Base-by-base conservation (phyloP, 2,888 invertebrate species). In the Ischnura elegans region DNA sequence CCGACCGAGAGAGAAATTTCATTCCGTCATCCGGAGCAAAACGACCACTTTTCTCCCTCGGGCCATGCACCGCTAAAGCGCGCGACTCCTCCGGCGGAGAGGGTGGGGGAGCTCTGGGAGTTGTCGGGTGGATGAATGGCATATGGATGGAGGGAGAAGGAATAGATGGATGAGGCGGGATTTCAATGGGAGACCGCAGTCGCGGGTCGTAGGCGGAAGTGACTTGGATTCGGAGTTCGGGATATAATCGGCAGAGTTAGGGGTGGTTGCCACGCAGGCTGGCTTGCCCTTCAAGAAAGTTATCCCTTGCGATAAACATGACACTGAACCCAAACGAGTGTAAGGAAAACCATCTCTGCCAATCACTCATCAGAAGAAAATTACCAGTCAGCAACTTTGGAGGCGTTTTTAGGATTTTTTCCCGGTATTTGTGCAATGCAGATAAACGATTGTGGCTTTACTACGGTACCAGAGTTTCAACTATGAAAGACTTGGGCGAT, bases 11-110 rank as follows among this genome's bases (percentile, higher is more conserved):
- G 61, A 61, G 43, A 66, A 90, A 90, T 66, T 90, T 90, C 90
- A 90, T 90, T 90, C 90, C 61, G 86, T 42, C 51, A 55, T 87
- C 36, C 87, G 87, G 51, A 42, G 43, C 4, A 51, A 90, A 90
- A 90, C 90, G 61, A 90, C 90, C 90, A 90, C 90, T 43, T 90
- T 51, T 43, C 51, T 43, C 61, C 90, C 90, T 43, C 90, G 42
- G 90, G 90, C 90, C 25, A 55, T 87, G 25, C 87, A 55, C 47
- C 55, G 55, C 13, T 36, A 86, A 86, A 43, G 86, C 45, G 43
- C 86, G 46, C n/a, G 10, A n/a, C 45, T 16, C 10, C 8, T 10
- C 45, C n/a, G 86, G 86, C 2, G 46, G 13, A n/a, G 21, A 25
- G 21, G 36, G 2, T 43, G 45, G 45, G 45, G 21, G 45, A 5